Conservation (phyloP, 1,140 invertebrate genomes). For the Hermetia illucens region DNA sequence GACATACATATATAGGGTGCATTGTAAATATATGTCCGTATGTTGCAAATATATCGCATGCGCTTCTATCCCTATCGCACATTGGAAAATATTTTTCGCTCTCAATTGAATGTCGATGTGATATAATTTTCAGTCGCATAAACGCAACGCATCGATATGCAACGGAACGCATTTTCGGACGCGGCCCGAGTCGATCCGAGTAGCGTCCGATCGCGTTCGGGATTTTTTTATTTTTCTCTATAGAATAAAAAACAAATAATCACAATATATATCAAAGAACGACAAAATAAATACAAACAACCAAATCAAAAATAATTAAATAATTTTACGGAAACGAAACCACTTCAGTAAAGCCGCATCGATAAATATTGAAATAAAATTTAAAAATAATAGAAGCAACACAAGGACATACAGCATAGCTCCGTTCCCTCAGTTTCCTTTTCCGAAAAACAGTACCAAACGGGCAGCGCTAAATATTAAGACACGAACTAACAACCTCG, state of each 20-base stretch:
- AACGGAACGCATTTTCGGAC: conserved; percentile 34
- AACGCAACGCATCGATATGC: conserved; percentile 33
- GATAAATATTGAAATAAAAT: not conserved
- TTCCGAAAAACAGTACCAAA: too few species aligned
- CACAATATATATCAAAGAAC: not conserved
- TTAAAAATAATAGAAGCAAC: not conserved
- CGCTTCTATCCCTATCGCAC: conserved; percentile 4
- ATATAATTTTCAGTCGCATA: conserved; percentile 24
- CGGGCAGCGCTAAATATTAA: too few species aligned
- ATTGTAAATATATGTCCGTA: not conserved
- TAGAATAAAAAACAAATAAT: not conserved
- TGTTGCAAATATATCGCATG: conserved; percentile 3
- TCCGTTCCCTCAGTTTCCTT: not conserved
- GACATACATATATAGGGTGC: not conserved
- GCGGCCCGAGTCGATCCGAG: conserved; percentile 31
- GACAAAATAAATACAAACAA: conserved; percentile 3
- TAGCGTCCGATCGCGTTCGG: conserved; percentile 30
- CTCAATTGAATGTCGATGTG: conserved; percentile 5
- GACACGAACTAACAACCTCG: too few species aligned
- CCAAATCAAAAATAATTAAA: conserved; percentile 20
- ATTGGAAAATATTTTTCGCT: conserved; percentile 4
- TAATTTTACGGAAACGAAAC: conserved; percentile 11
- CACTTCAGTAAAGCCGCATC: conserved; percentile 11
- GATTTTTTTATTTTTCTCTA: conserved; percentile 1
- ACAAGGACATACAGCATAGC: conserved; percentile 24